Conservation (phyloP, 1,140 invertebrate genomes). For the Lepidurus packardi region DNA sequence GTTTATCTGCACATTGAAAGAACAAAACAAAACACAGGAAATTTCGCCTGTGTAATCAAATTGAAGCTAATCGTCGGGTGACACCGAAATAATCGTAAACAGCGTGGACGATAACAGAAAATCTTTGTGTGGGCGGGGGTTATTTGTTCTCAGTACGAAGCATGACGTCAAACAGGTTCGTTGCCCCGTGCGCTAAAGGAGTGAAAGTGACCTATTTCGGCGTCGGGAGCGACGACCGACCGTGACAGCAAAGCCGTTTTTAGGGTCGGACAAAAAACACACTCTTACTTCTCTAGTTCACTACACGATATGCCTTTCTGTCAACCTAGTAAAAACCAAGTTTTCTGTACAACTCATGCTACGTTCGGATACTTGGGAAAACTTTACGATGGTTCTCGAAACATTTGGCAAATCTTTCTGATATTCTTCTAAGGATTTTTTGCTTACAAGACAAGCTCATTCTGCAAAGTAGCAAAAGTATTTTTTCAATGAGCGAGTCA, state of each 20-base stretch:
- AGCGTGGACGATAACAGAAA: neutral
- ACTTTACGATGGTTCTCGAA: too few relatives aligned
- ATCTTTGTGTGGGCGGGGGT: neutral
- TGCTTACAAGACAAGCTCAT: neutral
- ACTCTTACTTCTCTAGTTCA: neutral
- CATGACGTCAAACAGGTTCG: constrained; percentile 14
- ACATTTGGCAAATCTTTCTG: too few relatives aligned
- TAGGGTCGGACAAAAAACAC: neutral
- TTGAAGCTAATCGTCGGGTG: too few relatives aligned
- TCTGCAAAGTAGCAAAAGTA: neutral
- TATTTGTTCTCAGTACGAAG: neutral
- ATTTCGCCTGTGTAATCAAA: too few relatives aligned
- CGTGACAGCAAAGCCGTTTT: constrained; percentile 18
- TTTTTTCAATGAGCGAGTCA: neutral
- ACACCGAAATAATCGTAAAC: too few relatives aligned
- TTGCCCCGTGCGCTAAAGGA: constrained; percentile 9
- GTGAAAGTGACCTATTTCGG: constrained; percentile 10
- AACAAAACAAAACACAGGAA: too few relatives aligned
- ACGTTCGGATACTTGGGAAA: too few relatives aligned
- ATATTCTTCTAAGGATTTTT: too few relatives aligned
- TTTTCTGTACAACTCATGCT: too few relatives aligned
- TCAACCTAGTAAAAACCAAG: too few relatives aligned
- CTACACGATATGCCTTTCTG: neutral
- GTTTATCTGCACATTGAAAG: too few relatives aligned
- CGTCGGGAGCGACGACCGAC: constrained; percentile 14